Conservation (phyloP, 2,113 vertebrate species). For the Nesogale talazaci region DNA sequence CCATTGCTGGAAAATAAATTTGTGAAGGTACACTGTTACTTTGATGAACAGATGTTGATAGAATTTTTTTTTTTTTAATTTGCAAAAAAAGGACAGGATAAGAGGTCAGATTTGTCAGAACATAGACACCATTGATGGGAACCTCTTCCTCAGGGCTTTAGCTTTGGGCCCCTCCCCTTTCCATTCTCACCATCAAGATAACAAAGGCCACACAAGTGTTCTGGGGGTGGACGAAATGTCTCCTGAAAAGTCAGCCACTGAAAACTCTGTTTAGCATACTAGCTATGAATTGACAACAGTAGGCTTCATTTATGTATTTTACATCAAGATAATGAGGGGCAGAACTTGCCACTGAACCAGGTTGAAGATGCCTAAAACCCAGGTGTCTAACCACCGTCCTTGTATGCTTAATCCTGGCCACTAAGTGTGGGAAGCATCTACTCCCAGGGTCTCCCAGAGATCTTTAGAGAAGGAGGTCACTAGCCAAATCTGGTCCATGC, state of each 20-base stretch:
- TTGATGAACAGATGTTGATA: background rate
- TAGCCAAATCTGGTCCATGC: too few species aligned
- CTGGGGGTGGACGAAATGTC: background rate
- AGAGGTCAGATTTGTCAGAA: background rate
- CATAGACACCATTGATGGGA: background rate
- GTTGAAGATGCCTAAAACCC: background rate
- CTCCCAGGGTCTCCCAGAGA: background rate
- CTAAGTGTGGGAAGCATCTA: background rate
- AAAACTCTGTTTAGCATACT: background rate
- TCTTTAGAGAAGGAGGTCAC: background rate
- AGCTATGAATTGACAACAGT: background rate
- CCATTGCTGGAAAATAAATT: conserved; percentile 90
- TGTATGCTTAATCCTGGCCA: background rate
- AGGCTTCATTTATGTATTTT: too few species aligned
- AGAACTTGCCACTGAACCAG: background rate
- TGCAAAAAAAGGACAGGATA: background rate
- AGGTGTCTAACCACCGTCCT: background rate
- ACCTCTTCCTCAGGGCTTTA: background rate
- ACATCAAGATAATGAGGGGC: background rate
- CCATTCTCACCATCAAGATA: background rate
- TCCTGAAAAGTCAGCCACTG: background rate
- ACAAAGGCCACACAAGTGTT: background rate
- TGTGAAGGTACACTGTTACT: background rate
- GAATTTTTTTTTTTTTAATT: background rate
- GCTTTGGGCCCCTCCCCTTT: background rate